A percentile compares a stretch with the other conserved stretches of the same genome.
These are phyloP conservation scores for Collichthys lucidus DNA, from an alignment of 2,113 vertebrate species.

Conservation along the genomic window DNA sequence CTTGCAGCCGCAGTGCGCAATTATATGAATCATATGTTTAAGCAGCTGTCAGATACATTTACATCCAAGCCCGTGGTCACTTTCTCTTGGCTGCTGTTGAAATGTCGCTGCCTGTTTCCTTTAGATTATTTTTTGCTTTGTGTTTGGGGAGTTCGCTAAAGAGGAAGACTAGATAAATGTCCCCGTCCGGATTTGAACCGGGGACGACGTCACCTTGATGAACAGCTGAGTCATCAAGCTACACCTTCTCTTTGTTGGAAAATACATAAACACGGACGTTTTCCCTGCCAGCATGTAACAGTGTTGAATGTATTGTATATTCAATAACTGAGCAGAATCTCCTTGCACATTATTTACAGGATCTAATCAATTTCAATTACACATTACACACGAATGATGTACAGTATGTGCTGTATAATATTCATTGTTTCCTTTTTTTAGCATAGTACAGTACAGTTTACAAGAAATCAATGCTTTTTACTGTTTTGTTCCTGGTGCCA, in stretches of 20 bases:
- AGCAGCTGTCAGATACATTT: constrained; percentile 45
- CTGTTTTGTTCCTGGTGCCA: too few species aligned
- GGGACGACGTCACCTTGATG: not conserved
- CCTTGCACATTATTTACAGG: not conserved
- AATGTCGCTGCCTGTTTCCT: not conserved
- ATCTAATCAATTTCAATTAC: too few species aligned
- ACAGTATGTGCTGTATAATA: not conserved
- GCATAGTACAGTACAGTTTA: too few species aligned
- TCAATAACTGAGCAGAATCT: too few species aligned
- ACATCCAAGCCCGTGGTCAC: constrained; percentile 4
- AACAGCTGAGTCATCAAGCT: not conserved
- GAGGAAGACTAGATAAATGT: not conserved
- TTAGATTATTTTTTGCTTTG: not conserved
- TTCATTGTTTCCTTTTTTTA: not conserved
- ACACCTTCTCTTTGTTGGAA: constrained; percentile 7
- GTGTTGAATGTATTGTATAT: not conserved
- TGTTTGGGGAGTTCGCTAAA: not conserved
- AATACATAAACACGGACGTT: not conserved
- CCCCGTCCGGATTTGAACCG: not conserved
- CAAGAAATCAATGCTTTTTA: too few species aligned
- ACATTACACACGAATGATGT: not conserved
- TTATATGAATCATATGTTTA: constrained; percentile 51
- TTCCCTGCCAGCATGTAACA: not conserved
- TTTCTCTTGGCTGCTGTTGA: constrained; percentile 7
- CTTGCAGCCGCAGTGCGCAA: constrained; percentile 42